These are phyloP conservation scores for Steinernema carpocapsae DNA, from an alignment of 2,888 invertebrate genomes.

Conservation along the genomic window DNA sequence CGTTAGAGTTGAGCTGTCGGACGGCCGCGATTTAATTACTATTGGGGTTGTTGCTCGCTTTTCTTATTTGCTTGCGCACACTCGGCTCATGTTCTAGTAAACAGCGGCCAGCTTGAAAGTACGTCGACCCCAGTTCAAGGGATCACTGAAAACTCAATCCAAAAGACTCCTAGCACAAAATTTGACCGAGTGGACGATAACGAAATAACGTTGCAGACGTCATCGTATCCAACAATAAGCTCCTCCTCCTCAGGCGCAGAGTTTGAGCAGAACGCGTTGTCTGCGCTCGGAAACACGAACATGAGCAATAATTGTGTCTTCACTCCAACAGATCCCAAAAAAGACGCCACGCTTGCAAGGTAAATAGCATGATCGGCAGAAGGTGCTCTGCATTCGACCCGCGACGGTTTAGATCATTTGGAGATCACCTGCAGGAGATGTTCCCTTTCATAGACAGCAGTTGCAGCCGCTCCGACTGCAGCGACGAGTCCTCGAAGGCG, in stretches of 20 bases:
- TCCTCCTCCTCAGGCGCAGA: conserved; percentile 54
- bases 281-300: neutral
- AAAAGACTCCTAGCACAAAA: neutral
- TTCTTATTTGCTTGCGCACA: conserved; percentile 33
- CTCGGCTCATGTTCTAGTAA: conserved; percentile 14
- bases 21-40: conserved; percentile 33
- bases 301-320: neutral
- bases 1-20: conserved; percentile 30
- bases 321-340: neutral
- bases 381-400: neutral
- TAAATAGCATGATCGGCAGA: neutral
- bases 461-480: conserved; percentile 35
- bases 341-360: neutral
- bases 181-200: neutral
- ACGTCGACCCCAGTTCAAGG: neutral
- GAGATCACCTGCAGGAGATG: conserved; percentile 61
- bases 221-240: conserved; percentile 61
- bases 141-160: neutral
- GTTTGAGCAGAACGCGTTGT: conserved; percentile 1
- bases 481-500: conserved; percentile 22
- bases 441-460: conserved; percentile 64
- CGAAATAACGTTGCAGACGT: conserved; percentile 56
- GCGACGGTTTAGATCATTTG: conserved; percentile 55
- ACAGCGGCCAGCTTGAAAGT: conserved; percentile 16
- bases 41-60: conserved; percentile 33